Conservation (phyloP, 2,113 vertebrate genomes). For the Sander lucioperca region DNA sequence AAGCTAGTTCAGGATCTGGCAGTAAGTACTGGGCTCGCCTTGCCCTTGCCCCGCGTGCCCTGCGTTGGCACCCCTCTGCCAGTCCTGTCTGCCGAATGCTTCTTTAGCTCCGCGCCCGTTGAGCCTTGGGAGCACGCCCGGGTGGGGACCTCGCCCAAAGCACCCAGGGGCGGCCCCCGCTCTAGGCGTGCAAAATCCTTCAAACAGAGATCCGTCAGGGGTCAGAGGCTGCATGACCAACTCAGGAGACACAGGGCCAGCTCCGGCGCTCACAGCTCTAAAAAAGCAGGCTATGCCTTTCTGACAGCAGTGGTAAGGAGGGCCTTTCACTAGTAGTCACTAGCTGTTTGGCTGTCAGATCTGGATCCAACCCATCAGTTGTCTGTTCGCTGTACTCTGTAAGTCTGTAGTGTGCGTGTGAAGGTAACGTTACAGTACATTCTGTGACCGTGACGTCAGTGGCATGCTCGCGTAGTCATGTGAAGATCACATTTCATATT, state of each 20-base stretch:
- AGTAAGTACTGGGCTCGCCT: conserved; percentile 93
- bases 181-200: conserved; percentile 76
- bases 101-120: conserved; percentile 80
- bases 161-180: conserved; percentile 70
- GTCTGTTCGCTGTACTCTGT: conserved; percentile 80
- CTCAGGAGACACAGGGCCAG: conserved; percentile 81
- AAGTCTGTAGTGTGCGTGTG: conserved; percentile 82
- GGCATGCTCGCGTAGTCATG: conserved; percentile 82
- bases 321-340: conserved; percentile 65
- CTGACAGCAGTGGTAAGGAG: conserved; percentile 81
- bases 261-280: conserved; percentile 76
- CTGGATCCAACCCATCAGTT: conserved; percentile 77
- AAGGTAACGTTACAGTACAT: conserved; percentile 68
- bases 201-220: conserved; percentile 80
- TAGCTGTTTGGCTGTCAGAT: conserved; percentile 82
- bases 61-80: conserved; percentile 81
- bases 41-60: conserved; percentile 79
- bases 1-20: conserved; percentile 99
- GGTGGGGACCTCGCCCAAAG: conserved; percentile 72
- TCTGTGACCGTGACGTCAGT: conserved; percentile 78
- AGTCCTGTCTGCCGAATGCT: conserved; percentile 82
- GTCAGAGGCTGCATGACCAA: conserved; percentile 84
- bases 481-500: conserved; percentile 69
- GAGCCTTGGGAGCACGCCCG: conserved; percentile 78
- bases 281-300: conserved; percentile 78